A percentile compares a stretch with the other conserved stretches of the same genome.
Evolutionary conservation across 2,888 invertebrate genomes (phyloP).

Genomic region (Sisyra terminalis): DNA sequence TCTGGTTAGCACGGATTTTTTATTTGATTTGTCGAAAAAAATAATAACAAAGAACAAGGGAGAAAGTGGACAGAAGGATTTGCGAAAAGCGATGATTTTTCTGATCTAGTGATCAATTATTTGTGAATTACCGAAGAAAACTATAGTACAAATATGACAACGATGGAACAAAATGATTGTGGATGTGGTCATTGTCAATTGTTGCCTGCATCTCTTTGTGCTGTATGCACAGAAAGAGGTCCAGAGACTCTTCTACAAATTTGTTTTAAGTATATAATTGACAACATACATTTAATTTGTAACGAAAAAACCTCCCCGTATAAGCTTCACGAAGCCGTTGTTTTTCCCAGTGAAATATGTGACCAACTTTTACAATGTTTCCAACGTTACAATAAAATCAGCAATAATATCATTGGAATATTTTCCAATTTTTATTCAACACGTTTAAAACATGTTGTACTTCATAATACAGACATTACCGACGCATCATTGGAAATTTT

Average conservation of each 20-base stretch:
- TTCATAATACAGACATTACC: conserved; percentile 54
- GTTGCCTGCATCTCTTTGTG: conserved; percentile 24
- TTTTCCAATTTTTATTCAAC: conserved; percentile 52
- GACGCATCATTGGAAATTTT: conserved; percentile 53
- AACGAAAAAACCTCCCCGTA: conserved; percentile 29
- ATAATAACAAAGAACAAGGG: too few relatives aligned
- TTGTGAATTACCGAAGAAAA: too few relatives aligned
- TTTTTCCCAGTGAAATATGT: conserved; percentile 54
- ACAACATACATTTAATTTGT: conserved; percentile 44
- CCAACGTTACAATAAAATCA: conserved; percentile 26
- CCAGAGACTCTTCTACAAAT: conserved; percentile 47
- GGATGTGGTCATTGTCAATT: conserved; percentile 24
- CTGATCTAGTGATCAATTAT: too few relatives aligned
- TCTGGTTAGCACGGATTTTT: too few relatives aligned
- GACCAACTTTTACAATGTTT: conserved; percentile 48
- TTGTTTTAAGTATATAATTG: conserved; percentile 43
- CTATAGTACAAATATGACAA: neutral
- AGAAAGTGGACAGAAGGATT: too few relatives aligned
- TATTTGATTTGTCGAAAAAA: too few relatives aligned
- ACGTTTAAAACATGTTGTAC: conserved; percentile 46
- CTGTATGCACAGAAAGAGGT: conserved; percentile 23
- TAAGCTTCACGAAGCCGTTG: conserved; percentile 39
- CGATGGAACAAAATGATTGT: conserved; percentile 5
- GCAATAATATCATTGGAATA: conserved; percentile 51
- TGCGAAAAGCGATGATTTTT: too few relatives aligned